Evolutionary conservation across 2,113 vertebrate genomes (phyloP).

Genomic region (Hypomesus transpacificus): DNA sequence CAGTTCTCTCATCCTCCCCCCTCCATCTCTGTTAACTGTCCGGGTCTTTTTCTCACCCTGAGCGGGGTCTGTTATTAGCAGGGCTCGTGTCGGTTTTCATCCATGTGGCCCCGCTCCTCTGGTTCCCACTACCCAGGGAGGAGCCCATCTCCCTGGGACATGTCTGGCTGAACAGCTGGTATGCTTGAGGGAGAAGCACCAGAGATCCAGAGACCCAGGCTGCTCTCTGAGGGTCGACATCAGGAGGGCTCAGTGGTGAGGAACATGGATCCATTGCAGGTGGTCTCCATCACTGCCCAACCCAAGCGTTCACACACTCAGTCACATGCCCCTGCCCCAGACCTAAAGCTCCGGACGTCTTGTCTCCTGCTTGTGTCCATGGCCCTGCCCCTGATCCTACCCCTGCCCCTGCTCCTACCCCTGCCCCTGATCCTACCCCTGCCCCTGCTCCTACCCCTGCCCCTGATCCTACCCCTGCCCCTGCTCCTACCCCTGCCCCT

Average conservation of each 20-base stretch:
- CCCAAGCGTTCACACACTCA: too few species aligned
- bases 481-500: too few species aligned
- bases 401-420: too few species aligned
- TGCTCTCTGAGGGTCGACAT: conserved; percentile 6
- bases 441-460: too few species aligned
- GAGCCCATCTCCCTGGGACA: conserved; percentile 27
- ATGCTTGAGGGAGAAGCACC: conserved; percentile 32
- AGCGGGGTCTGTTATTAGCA: conserved; percentile 32
- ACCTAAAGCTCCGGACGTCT: too few species aligned
- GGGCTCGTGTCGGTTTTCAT: conserved; percentile 49
- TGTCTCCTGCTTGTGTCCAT: too few species aligned
- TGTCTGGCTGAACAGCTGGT: conserved; percentile 48
- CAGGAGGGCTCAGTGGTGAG: conserved; percentile 48
- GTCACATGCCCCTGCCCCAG: too few species aligned
- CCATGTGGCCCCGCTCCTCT: conserved; percentile 16
- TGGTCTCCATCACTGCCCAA: conserved; percentile 15
- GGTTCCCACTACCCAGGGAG: conserved; percentile 17
- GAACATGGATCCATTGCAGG: conserved; percentile 21
- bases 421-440: too few species aligned
- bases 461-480: too few species aligned
- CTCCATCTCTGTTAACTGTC: too few species aligned
- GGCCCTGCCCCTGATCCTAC: too few species aligned
- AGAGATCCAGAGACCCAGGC: conserved; percentile 23
- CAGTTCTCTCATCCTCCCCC: too few species aligned
- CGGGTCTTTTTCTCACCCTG: conserved; percentile 33